Evolutionary conservation across 2,888 invertebrate species (phyloP).

Genomic region (Mermis nigrescens): DNA sequence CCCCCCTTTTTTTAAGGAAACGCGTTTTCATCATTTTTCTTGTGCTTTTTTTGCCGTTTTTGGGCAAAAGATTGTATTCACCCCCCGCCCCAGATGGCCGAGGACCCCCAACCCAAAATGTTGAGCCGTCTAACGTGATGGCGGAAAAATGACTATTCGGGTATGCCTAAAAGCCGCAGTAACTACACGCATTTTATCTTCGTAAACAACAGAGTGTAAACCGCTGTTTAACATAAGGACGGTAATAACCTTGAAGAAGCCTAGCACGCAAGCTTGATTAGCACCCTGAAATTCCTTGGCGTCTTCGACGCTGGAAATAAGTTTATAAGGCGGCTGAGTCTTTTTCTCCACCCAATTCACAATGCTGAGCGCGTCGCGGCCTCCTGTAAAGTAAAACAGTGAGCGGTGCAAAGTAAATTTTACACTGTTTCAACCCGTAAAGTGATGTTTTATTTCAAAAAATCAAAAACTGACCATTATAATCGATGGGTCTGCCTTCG

Average conservation of each 20-base stretch:
- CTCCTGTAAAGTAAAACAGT: slow-evolving; percentile 44
- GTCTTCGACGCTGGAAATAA: slow-evolving; percentile 54
- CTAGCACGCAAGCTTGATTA: slow-evolving; percentile 61
- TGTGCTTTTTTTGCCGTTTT: too few species aligned
- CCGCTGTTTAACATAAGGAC: too few species aligned
- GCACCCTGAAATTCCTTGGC: slow-evolving; percentile 61
- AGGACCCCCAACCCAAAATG: neutral
- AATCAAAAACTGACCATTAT: slow-evolving; percentile 47
- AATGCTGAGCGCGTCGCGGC: slow-evolving; percentile 75
- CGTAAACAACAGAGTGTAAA: too few species aligned
- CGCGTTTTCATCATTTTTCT: neutral
- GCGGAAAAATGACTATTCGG: too few species aligned
- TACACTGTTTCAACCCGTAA: too few species aligned
- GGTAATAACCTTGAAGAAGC: slow-evolving; percentile 49
- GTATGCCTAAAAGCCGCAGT: too few species aligned
- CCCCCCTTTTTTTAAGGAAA: neutral
- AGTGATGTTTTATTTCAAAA: too few species aligned
- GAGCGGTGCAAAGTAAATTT: neutral
- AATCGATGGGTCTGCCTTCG: slow-evolving; percentile 61
- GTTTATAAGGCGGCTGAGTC: slow-evolving; percentile 76
- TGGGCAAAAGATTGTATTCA: too few species aligned
- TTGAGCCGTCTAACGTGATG: too few species aligned
- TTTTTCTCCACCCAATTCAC: slow-evolving; percentile 85
- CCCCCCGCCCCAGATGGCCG: too few species aligned
- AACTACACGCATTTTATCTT: too few species aligned